Conservation (phyloP, 92 coral and sea anemone species). For the Umimayanthus kanabou region DNA sequence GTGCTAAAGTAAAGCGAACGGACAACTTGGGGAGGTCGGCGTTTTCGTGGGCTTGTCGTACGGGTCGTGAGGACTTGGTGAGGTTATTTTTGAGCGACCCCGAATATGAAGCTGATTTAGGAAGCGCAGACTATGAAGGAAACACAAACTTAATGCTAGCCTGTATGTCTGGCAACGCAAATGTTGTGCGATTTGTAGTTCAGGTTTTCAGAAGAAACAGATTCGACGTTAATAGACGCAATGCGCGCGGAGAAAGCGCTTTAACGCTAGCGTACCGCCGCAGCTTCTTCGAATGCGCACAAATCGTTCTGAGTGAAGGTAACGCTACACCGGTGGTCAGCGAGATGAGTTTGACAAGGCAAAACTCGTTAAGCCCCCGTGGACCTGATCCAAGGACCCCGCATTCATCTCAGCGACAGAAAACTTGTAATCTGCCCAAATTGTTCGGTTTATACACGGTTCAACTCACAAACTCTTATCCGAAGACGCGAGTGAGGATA, state of each 20-base stretch:
- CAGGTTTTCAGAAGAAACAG: slow-evolving; percentile 70
- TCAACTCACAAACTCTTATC: slow-evolving; percentile 86
- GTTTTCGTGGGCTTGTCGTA: slow-evolving; percentile 86
- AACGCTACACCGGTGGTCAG: slow-evolving; percentile 52
- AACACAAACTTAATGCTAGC: slow-evolving; percentile 88
- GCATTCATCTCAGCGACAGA: slow-evolving; percentile 37
- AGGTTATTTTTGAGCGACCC: slow-evolving; percentile 71
- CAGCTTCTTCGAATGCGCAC: slow-evolving; percentile 66
- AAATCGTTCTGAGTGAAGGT: slow-evolving; percentile 69
- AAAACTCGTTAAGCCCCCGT: slow-evolving; percentile 25
- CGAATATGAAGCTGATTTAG: slow-evolving; percentile 71
- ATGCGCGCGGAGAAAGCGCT: slow-evolving; percentile 73
- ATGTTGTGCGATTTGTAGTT: slow-evolving; percentile 70
- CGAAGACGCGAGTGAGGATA: slow-evolving; percentile 7
- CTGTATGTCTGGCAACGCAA: slow-evolving; percentile 91
- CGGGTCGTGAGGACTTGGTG: slow-evolving; percentile 79
- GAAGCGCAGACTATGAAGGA: slow-evolving; percentile 71
- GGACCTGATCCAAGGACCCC: slow-evolving; percentile 33
- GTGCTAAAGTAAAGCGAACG: slow-evolving; percentile 69
- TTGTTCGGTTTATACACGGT: slow-evolving; percentile 81
- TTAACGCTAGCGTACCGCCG: slow-evolving; percentile 60
- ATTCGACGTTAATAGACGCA: slow-evolving; percentile 74
- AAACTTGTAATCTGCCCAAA: slow-evolving; percentile 73
- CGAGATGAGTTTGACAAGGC: background rate
- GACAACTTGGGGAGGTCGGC: slow-evolving; percentile 78